phyloP scores from a whole-genome alignment of 2,888 invertebrate species.

The Folsomia candida region DNA sequence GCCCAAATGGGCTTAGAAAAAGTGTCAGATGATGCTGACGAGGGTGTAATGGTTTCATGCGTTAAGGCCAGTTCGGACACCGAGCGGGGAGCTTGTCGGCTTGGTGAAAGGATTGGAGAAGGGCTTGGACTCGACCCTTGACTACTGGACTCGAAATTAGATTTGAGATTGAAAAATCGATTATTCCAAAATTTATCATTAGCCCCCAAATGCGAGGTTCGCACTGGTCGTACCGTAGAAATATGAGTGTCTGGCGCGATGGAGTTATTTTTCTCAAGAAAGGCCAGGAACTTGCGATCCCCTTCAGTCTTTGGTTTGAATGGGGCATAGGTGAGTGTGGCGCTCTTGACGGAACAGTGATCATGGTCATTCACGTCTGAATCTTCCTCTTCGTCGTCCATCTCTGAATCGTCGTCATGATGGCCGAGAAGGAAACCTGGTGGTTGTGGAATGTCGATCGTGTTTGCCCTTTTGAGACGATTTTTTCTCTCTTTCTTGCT shows the following conservation, averaged over 20 bases:
- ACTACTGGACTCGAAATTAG: conserved; percentile 65
- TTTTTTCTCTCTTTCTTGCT: conserved; percentile 63
- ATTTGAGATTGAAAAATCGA: conserved; percentile 79
- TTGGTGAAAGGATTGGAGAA: conserved; percentile 42
- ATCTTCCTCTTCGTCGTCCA: conserved; percentile 57
- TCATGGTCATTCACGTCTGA: conserved; percentile 42
- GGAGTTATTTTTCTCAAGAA: conserved; percentile 70
- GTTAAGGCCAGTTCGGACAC: conserved; percentile 39
- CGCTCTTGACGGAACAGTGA: not conserved
- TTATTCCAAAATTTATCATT: conserved; percentile 72
- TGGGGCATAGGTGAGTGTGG: conserved; percentile 13
- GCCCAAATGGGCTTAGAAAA: conserved; percentile 43
- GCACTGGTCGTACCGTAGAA: conserved; percentile 46
- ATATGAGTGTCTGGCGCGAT: not conserved
- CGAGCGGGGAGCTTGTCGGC: conserved; percentile 33
- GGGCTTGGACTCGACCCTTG: conserved; percentile 48
- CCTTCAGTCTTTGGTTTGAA: conserved; percentile 79
- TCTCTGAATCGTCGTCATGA: conserved; percentile 55
- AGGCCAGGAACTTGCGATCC: conserved; percentile 78
- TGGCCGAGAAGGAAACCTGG: conserved; percentile 55
- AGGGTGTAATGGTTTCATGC: conserved; percentile 14
- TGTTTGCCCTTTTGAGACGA: conserved; percentile 82
- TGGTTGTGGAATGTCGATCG: conserved; percentile 80
- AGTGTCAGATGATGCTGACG: conserved; percentile 5
- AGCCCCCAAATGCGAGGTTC: conserved; percentile 51